Base-by-base conservation (phyloP, 2,888 invertebrate species). In the Melanchra persicariae region DNA sequence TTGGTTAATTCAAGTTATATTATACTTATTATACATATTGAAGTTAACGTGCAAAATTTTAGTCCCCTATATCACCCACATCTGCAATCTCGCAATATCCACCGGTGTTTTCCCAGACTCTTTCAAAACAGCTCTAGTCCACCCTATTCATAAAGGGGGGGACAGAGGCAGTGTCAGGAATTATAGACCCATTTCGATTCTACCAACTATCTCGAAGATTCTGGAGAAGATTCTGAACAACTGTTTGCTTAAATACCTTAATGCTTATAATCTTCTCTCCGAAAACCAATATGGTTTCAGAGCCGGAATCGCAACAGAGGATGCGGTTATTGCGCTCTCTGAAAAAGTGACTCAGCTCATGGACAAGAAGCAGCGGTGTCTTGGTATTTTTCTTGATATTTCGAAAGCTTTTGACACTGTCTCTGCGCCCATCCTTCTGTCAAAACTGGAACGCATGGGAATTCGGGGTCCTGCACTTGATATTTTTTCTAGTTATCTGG, bases 121-220 rank as follows among this genome's bases (percentile, higher is more conserved):
- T 19, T 45, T 45, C 19, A 45, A 40, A 40, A 40, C 12, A 40
- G 40, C 40, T 12, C 40, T 40, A 40, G 40, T 40, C 2, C 40
- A 40, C 40, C 40, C 40, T 40, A n/a, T n/a, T n/a, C n/a, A n/a
- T n/a, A n/a, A n/a, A n/a, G n/a, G n/a, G n/a, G n/a, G n/a, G n/a
- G n/a, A 40, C 40, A 40, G 49, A 49, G 49, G 22, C 49, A 49
- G 49, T 12, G 49, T 49, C 40, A 10, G 22, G 10, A 49, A 49
- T 22, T 49, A 40, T 40, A 40, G 40, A 45, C n/a, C 45, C 17
- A 10, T 45, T 19, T 45, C 45, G 1, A 45, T 51, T 24, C 51
- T 51, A 51, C 51, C 52, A 26, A 52, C 26, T 26, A 52, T 26
- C 4, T 52, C 52, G 52, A 52, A 52, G 52, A 26, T 52, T 26